These are phyloP conservation scores for Takifugu bimaculatus DNA, from an alignment of 2,113 vertebrate genomes.

Conservation along the genomic window DNA sequence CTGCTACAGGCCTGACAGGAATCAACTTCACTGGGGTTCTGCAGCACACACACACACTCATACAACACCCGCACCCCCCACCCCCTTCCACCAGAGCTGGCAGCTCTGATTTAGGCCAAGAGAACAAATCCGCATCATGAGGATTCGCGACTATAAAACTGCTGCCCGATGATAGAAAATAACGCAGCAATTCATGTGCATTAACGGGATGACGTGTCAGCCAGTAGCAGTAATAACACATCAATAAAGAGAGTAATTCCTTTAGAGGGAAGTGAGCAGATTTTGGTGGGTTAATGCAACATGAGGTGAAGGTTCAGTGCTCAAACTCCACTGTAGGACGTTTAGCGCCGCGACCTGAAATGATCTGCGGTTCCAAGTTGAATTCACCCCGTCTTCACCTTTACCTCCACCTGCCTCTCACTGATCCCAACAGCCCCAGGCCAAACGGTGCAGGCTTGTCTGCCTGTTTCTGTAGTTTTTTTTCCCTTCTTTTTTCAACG, in stretches of 20 bases:
- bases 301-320: not conserved
- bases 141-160: slow-evolving; percentile 19
- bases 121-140: slow-evolving; percentile 44
- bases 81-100: not conserved
- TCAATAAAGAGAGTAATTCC: not conserved
- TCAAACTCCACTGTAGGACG: slow-evolving; percentile 2
- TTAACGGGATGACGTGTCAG: slow-evolving; percentile 14
- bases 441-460: slow-evolving; percentile 28
- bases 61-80: slow-evolving; percentile 2
- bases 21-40: slow-evolving; percentile 54
- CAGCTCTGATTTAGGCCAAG: slow-evolving; percentile 26
- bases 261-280: not conserved
- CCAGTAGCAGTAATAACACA: slow-evolving; percentile 6
- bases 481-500: not conserved
- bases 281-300: not conserved
- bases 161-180: slow-evolving; percentile 26
- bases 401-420: slow-evolving; percentile 38
- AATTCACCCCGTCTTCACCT: slow-evolving; percentile 32
- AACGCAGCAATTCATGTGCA: slow-evolving; percentile 4
- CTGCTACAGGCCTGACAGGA: slow-evolving; percentile 58
- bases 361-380: slow-evolving; percentile 17
- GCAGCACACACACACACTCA: slow-evolving; percentile 22
- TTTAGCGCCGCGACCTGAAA: slow-evolving; percentile 38
- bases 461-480: slow-evolving; percentile 2
- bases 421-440: slow-evolving; percentile 39